Base-by-base conservation (phyloP, 2,888 invertebrate species). In the Perizoma affinitatum region DNA sequence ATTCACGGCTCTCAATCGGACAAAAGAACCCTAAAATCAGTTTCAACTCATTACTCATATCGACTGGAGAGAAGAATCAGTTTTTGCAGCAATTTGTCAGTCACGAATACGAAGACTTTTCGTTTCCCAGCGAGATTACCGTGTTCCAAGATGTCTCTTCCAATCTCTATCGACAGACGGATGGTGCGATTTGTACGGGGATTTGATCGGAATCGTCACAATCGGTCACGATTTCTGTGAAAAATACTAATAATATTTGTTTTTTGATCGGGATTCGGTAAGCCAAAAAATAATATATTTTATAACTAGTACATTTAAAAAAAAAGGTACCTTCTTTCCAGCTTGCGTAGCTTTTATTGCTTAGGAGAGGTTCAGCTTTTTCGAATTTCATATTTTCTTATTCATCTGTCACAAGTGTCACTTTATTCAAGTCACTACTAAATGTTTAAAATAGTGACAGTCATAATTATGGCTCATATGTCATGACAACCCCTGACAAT, bases 111-210 rank as follows among this genome's bases (percentile, higher is more conserved):
- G 40, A 40, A 46, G 40, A 11, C 35, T 47, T 47, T 54, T 47
- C 47, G 54, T 47, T 54, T 41, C 41, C 48, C 38, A 42, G 9
- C n/a, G 6, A 47, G 55, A 55, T 55, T 43, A 52, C 52, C 34
- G 51, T 22, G 42, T 22, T 6, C 7, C 22, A 10, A 35, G 46
- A 46, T 46, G 46, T 34, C 46, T 46, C 35, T 34, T 46, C 35
- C 34, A 45, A 4, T 46, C 45, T 6, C 22, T 22, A 5, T 44
- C 6, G 5, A 42, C 4, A 42, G 42, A 11, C 43, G 7, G 45
- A 22, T 45, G 45, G 22, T 34, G 6, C 50, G 35, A 51, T 57
- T 57, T 57, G 42, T 57, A 57, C 42, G 51, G 46, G 57, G n/a
- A n/a, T n/a, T 51, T 51, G 45, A 45, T 57, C 46, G 42, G 22